Evolutionary conservation across 92 coral and sea anemone genomes (phyloP).

Genomic region (Pocillopora meandrina): DNA sequence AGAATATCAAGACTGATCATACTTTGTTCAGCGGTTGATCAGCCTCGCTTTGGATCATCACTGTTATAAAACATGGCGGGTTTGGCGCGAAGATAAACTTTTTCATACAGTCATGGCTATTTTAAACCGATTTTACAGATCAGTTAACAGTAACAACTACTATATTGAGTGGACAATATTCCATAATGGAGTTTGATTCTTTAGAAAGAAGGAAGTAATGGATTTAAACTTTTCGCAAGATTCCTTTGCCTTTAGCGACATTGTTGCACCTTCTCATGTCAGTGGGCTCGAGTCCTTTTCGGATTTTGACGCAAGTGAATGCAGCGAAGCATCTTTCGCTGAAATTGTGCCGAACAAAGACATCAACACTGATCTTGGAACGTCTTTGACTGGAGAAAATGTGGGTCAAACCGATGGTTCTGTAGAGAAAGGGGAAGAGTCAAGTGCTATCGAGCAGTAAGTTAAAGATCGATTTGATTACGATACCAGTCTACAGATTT

Average conservation of each 20-base stretch:
- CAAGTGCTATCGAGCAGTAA: not conserved
- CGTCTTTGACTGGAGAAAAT: not conserved
- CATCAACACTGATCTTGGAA: constrained; percentile 14
- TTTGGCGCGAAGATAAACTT: constrained; percentile 45
- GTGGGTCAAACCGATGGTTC: constrained; percentile 1
- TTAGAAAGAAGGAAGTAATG: constrained; percentile 18
- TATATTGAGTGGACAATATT: not conserved
- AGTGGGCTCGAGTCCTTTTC: constrained; percentile 96
- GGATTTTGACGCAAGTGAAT: constrained; percentile 89
- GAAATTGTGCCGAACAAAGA: constrained; percentile 52
- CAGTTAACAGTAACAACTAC: not conserved
- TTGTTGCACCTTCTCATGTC: constrained; percentile 91
- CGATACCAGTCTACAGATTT: too few relatives aligned
- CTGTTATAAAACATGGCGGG: constrained; percentile 35
- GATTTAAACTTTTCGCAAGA: constrained; percentile 82
- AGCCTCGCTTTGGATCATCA: constrained; percentile 32
- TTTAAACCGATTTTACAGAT: not conserved
- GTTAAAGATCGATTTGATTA: too few relatives aligned
- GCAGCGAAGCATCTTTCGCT: constrained; percentile 54
- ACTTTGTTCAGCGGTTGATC: constrained; percentile 37
- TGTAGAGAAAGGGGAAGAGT: not conserved
- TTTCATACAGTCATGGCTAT: constrained; percentile 2
- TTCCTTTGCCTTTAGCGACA: constrained; percentile 93
- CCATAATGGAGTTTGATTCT: constrained; percentile 1
- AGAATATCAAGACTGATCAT: constrained; percentile 12